Evolutionary conservation across 2,113 vertebrate species (phyloP), one percentile per base, ranked within the genome.

Genomic region (Piaya cayana): DNA sequence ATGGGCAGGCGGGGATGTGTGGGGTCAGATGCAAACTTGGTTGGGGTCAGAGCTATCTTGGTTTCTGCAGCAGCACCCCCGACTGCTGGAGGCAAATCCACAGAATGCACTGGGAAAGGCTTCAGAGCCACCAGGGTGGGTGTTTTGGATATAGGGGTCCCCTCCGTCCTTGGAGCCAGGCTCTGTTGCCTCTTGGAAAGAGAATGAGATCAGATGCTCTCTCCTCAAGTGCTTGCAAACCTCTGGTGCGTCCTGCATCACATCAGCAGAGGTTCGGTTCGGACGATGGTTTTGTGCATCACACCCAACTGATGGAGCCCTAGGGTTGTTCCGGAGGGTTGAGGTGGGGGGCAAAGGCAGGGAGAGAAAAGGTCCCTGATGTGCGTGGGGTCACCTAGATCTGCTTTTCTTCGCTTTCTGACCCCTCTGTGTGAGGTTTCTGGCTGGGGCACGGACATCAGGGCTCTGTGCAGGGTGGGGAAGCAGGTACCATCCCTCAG

Each of bases 71-170:
- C 5, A 49, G 39, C 39, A 25, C 39, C 6, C 60, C 58, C 15
- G 0, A 2, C 8, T 53, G 58, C 3, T 21, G 30, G 29, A 29
- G 62, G 8, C 36, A 3, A 36, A 69, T 15, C 4, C 30, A 3
- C 27, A 1, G 8, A 19, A 32, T 5, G 39, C 25, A 22, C 19
- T 13, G 34, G 39, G 37, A 36, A 55, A 30, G 25, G 49, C 60
- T 52, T 32, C 2, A 2, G 9, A 62, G 20, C 34, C 0, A 1
- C 42, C 34, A 9, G n/a, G 2, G 4, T 5, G 2, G 76, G 47
- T 4, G 7, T 32, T 58, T 43, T 0, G 17, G 50, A 36, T 5
- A 6, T 8, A 1, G 50, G 50, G n/a, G n/a, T 55, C 52, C 59
- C 19, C 29, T 34, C 39, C 42, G 19, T 39, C 53, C 50, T 59